Evolutionary conservation across 2,113 vertebrate species (phyloP), one percentile per base, ranked within the genome.

Genomic region (Ptilonorhynchus violaceus): DNA sequence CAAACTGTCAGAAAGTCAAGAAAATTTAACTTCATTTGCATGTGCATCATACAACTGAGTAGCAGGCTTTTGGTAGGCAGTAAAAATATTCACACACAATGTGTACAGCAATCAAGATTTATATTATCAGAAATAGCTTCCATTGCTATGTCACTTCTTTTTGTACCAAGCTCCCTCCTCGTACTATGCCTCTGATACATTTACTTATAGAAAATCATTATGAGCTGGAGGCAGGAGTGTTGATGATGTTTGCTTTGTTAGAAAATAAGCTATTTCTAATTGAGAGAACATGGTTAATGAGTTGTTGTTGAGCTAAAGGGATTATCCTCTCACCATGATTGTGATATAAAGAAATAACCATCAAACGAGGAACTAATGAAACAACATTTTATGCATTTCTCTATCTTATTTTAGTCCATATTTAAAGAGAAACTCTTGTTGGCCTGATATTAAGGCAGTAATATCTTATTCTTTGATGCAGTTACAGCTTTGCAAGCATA

Each of bases 161-260:
- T 68, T 50, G n/a, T 49, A 58, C 33, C 37, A 46, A 70, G 31
- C 52, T 84, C 19, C 22, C 6, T 73, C 63, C 60, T 83, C 53
- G 46, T 73, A 5, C 59, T 25, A 1, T 49, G 60, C 75, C 66
- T 94, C 56, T 75, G 33, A 84, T 80, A 66, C 6, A 9, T 69
- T 89, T 88, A 28, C 77, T 92, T 82, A 93, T 9, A 83, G 89
- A 62, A 96, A 95, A 93, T 93, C 81, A 80, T 85, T 95, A 83
- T 37, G 39, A 92, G 72, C 92, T 92, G 64, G 83, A 96, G 80
- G 94, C 76, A 80, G 59, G n/a, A 95, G 63, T 30, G 25, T 93
- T 93, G 76, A 47, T 64, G 22, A 56, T 28, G 19, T 94, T 91
- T 68, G 58, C 73, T 89, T 84, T 91, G 44, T 66, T 91, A 88